These are phyloP conservation scores for Platysteira castanea DNA, from an alignment of 2,113 vertebrate species.

Conservation along the genomic window DNA sequence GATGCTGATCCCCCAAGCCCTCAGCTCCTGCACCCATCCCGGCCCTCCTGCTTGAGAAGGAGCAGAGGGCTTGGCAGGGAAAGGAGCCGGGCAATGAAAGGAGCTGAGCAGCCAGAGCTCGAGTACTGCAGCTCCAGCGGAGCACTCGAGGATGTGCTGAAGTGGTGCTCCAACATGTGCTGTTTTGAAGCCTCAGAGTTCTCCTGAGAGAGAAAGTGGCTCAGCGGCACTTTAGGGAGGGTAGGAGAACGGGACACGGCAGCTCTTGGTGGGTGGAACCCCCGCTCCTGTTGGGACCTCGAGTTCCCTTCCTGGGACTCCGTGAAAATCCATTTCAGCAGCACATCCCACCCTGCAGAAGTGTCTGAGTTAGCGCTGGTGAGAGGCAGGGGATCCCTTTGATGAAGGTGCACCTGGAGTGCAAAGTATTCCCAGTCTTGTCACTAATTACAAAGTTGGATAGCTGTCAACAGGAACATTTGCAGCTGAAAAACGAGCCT, in stretches of 20 bases:
- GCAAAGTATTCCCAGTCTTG: neutral
- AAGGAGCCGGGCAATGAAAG: neutral
- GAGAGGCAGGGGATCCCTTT: neutral
- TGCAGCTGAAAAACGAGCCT: neutral
- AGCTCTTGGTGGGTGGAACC: neutral
- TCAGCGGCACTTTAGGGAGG: neutral
- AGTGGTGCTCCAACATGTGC: neutral
- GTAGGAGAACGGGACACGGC: accelerated
- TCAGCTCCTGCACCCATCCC: accelerated
- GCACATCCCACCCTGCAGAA: neutral
- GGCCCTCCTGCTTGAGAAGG: accelerated
- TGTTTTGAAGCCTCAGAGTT: neutral
- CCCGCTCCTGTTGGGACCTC: accelerated
- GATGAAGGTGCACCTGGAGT: neutral
- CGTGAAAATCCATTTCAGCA: neutral
- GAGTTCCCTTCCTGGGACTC: neutral
- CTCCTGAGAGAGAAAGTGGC: neutral
- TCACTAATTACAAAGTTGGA: neutral
- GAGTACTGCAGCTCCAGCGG: neutral
- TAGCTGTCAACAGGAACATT: neutral
- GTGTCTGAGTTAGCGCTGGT: accelerated
- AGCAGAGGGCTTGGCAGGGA: neutral
- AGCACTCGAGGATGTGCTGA: accelerated
- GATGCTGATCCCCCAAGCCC: neutral
- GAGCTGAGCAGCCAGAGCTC: neutral